These are phyloP conservation scores for Gulo gulo DNA, from an alignment of 2,113 vertebrate genomes.

Conservation along the genomic window DNA sequence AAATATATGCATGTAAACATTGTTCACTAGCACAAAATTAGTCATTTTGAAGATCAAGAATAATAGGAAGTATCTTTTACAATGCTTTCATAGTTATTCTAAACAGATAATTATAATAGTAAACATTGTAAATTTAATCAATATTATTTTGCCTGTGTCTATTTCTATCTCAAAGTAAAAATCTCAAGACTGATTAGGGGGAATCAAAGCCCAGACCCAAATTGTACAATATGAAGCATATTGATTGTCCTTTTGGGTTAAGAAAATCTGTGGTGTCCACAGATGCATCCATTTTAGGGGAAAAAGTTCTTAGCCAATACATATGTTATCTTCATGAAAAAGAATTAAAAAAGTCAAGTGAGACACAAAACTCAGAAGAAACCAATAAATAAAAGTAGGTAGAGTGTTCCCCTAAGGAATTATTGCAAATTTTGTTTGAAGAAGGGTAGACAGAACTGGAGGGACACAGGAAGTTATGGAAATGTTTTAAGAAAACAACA, in stretches of 20 bases:
- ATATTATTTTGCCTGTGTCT: neutral
- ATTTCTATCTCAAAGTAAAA: constrained; percentile 50
- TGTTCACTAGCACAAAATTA: constrained; percentile 2
- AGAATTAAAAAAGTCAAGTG: neutral
- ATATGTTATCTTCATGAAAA: neutral
- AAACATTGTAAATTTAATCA: neutral
- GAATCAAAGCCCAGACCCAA: neutral
- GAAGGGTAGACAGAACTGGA: too few relatives aligned
- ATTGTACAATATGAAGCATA: neutral
- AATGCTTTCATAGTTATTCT: neutral
- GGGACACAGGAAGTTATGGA: neutral
- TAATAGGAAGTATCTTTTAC: neutral
- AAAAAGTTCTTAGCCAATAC: neutral
- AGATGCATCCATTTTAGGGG: neutral
- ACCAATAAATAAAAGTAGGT: neutral
- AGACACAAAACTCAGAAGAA: neutral
- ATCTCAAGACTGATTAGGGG: neutral
- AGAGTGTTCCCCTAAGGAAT: neutral
- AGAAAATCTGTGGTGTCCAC: neutral
- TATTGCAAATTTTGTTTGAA: neutral
- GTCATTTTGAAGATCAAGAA: neutral
- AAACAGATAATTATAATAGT: neutral
- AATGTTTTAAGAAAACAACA: neutral
- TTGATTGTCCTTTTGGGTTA: neutral
- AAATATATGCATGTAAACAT: constrained; percentile 33